Percentiles rank a stretch among this genome's conserved stretches.
Conservation (phyloP, 2,113 vertebrate species). For the Phocoena sinus region DNA sequence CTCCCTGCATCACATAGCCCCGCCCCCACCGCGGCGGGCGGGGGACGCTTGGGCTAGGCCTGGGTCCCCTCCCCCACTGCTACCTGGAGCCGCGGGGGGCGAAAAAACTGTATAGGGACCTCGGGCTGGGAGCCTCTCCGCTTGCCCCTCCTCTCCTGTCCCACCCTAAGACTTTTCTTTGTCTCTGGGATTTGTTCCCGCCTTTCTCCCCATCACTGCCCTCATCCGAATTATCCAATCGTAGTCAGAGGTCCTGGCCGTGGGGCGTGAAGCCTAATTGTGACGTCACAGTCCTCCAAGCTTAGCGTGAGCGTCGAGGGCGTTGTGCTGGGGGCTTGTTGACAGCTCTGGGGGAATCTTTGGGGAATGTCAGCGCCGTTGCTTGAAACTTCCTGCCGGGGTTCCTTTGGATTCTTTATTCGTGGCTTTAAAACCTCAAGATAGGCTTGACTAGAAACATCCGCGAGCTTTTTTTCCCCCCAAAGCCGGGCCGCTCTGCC, state of each 20-base stretch:
- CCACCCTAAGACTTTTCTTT: constrained; percentile 37
- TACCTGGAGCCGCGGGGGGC: background rate
- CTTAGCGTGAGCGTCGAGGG: fast-evolving
- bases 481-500: background rate
- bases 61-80: background rate
- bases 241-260: background rate
- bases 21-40: background rate
- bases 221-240: constrained; percentile 42
- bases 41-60: fast-evolving
- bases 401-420: background rate
- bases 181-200: constrained; percentile 44
- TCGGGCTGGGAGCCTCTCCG: background rate
- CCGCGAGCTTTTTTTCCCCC: background rate
- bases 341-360: background rate
- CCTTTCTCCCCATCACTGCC: constrained; percentile 18
- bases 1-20: background rate
- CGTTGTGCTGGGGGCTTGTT: background rate
- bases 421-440: background rate
- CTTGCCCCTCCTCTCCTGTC: background rate
- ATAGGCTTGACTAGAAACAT: background rate
- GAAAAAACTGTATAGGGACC: background rate
- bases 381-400: background rate
- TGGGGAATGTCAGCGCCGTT: background rate
- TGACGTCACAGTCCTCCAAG: constrained; percentile 30
- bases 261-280: background rate